Conservation (phyloP, 2,113 vertebrate genomes). For the Diadophis punctatus region DNA sequence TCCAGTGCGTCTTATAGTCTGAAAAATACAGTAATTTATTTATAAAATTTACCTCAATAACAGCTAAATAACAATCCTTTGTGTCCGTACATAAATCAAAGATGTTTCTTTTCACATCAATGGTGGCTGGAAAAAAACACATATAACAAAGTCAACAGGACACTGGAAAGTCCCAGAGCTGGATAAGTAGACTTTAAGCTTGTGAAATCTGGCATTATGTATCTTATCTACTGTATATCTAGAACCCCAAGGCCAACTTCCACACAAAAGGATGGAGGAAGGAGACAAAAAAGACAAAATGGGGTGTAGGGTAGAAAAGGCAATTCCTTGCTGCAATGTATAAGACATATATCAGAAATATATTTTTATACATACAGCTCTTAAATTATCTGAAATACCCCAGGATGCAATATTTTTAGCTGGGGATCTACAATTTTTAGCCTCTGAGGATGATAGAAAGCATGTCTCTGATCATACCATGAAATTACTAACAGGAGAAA, state of each 20-base stretch:
- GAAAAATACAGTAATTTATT: no score
- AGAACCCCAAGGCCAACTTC: neutral
- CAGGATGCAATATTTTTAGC: neutral
- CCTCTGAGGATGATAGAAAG: neutral
- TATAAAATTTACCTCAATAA: conserved; percentile 85
- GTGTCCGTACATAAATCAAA: conserved; percentile 99
- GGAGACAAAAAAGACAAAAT: neutral
- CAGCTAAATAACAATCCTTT: conserved; percentile 97
- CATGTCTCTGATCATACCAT: neutral
- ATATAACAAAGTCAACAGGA: conserved; percentile 28
- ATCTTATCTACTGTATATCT: neutral
- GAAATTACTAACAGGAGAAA: neutral
- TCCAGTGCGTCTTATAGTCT: no score
- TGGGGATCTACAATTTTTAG: neutral
- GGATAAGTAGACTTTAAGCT: neutral
- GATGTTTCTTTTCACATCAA: conserved; percentile 97
- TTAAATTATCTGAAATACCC: neutral
- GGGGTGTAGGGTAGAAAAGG: neutral
- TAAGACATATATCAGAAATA: neutral
- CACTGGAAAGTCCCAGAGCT: neutral
- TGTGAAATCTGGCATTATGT: neutral
- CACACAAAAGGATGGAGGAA: neutral
- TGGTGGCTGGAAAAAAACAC: conserved; percentile 81
- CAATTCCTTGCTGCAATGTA: neutral
- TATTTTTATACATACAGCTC: neutral